Conservation (phyloP, 2,888 invertebrate genomes). For the Drosophila rubida region DNA sequence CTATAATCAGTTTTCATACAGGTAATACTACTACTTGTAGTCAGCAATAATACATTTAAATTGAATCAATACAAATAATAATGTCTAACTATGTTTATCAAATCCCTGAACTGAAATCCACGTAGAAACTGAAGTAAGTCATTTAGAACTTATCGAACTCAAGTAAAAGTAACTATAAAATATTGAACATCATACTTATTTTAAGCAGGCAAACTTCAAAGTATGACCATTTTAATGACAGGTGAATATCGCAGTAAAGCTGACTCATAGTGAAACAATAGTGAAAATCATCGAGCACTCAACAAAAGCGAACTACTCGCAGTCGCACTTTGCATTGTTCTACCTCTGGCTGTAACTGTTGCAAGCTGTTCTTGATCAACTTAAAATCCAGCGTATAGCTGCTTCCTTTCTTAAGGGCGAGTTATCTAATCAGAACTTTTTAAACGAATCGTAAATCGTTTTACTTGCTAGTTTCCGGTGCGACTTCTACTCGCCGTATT, state of each 20-base stretch:
- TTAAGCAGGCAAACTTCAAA: not conserved
- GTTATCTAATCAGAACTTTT: constrained; percentile 53
- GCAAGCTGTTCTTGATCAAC: constrained; percentile 23
- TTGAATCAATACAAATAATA: no score
- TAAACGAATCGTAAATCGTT: constrained; percentile 59
- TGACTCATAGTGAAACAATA: not conserved
- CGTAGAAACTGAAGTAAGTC: no score
- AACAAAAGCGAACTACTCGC: constrained; percentile 5
- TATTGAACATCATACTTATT: not conserved
- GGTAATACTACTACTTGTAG: no score
- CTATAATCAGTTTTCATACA: not conserved
- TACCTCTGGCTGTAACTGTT: not conserved
- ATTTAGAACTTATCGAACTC: no score
- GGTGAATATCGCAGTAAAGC: not conserved
- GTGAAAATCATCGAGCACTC: not conserved
- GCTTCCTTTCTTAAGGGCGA: constrained; percentile 8
- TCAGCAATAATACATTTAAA: no score
- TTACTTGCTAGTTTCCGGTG: constrained; percentile 30
- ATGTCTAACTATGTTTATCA: no score
- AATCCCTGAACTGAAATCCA: no score
- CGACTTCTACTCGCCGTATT: not conserved
- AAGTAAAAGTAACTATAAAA: not conserved
- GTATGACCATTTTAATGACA: not conserved
- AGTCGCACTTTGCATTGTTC: constrained; percentile 9
- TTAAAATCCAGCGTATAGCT: constrained; percentile 6